A percentile compares a stretch with the other conserved stretches of the same genome.
Conservation (phyloP, 1,140 invertebrate species). For the Drosophila takahashii region DNA sequence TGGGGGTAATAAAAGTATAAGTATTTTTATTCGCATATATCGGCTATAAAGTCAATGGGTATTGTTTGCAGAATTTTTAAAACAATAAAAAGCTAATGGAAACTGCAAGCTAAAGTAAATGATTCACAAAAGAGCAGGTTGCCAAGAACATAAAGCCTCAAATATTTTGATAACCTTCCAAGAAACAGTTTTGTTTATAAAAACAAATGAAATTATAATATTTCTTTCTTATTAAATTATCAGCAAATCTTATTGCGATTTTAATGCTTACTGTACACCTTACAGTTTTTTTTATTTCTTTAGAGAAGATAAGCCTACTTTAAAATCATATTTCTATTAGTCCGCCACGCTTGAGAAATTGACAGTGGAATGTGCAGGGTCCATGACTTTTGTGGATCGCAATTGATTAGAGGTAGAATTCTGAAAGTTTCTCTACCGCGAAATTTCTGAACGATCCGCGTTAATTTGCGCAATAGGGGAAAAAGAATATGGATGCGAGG, state of each 20-base stretch:
- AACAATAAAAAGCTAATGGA: not conserved
- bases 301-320: not conserved
- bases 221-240: not conserved
- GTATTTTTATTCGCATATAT: not conserved
- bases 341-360: conserved; percentile 14
- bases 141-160: too few species aligned
- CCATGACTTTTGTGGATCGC: conserved; percentile 31
- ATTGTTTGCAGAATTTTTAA: not conserved
- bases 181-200: not conserved
- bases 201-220: not conserved
- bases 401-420: conserved; percentile 43
- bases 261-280: not conserved
- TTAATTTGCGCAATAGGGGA: conserved; percentile 37
- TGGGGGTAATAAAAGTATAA: not conserved
- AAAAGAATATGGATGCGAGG: conserved; percentile 9
- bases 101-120: not conserved
- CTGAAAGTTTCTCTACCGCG: conserved; percentile 50
- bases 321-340: not conserved
- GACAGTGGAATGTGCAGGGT: conserved; percentile 26
- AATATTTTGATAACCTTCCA: not conserved
- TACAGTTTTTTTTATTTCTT: too few species aligned
- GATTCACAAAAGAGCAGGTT: not conserved
- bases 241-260: not conserved
- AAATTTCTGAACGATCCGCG: conserved; percentile 58
- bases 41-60: not conserved